Base-by-base conservation (phyloP, 2,113 vertebrate species). In the Nymphicus hollandicus region DNA sequence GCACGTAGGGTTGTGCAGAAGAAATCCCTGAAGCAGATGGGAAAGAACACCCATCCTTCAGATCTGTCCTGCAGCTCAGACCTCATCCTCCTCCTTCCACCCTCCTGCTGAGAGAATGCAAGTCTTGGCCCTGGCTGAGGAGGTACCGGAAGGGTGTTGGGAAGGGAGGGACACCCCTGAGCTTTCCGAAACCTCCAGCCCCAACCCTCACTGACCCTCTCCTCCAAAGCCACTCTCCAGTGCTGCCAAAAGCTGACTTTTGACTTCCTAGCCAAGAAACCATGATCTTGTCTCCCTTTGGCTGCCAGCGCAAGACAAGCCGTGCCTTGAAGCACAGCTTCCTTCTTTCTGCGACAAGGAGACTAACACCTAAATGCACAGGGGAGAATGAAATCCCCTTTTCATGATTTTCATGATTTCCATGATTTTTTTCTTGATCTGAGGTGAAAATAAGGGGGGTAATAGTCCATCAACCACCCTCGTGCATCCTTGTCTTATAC, bases 401-500 rank as follows among this genome's bases (percentile, higher is more conserved):
- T 33, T 8, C 29, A 22, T 11, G 23, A 31, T 9, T 11, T 35
- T 37, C 33, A 70, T 49, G 14, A 17, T 23, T 81, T 43, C 64
- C 13, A 22, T 47, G 18, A 52, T 46, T 13, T 13, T 76, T 61
- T 66, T n/a, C 22, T 50, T 15, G 31, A 64, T n/a, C 19, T 43
- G 47, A 66, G 33, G 27, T 50, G 37, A 53, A 80, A 52, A 27
- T 49, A 63, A 64, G 33, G 58, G 27, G 29, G 10, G 19, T 7
- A 35, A n/a, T 11, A 17, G 19, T 10, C 7, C n/a, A 25, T 2
- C 19, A 37, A 2, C 4, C n/a, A 53, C 6, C 25, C n/a, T 33
- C 0, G 0, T 5, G 13, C 31, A 44, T 39, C 50, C 37, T 41
- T 72, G 29, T 46, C 35, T 74, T 37, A 41, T 13, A 49, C 55